Evolutionary conservation across 2,888 invertebrate species (phyloP).

Genomic region (Thecocarcelia acutangulata): DNA sequence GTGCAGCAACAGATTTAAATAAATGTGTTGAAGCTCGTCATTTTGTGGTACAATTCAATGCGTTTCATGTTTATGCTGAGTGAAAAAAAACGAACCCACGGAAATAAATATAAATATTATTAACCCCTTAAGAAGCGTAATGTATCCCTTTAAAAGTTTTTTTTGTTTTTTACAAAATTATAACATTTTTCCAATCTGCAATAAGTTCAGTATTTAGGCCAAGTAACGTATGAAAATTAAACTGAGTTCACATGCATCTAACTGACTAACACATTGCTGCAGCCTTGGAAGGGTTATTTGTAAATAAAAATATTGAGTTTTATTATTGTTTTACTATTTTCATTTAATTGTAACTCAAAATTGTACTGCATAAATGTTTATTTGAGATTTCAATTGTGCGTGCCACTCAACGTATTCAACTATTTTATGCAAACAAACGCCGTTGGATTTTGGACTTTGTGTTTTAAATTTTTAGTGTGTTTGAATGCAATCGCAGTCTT

Average conservation of each 20-base stretch:
- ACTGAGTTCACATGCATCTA: too few species aligned
- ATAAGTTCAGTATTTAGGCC: too few species aligned
- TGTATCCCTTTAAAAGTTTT: too few species aligned
- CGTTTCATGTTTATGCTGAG: conserved; percentile 2
- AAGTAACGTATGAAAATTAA: too few species aligned
- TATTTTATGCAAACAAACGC: not conserved
- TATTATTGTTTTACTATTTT: conserved; percentile 9
- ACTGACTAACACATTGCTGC: too few species aligned
- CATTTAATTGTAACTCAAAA: conserved; percentile 18
- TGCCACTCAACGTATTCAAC: conserved; percentile 22
- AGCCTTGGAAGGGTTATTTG: not conserved
- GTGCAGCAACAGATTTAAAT: conserved; percentile 15
- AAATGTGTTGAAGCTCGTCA: conserved; percentile 3
- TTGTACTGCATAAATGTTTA: conserved; percentile 18
- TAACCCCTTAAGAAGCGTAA: not conserved
- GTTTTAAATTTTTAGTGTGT: too few species aligned
- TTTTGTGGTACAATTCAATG: conserved; percentile 41
- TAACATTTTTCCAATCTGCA: too few species aligned
- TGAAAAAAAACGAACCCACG: not conserved
- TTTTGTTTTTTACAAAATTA: too few species aligned
- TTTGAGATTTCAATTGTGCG: conserved; percentile 23
- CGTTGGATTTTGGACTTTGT: too few species aligned
- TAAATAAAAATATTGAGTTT: conserved; percentile 38
- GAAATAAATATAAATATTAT: conserved; percentile 28
- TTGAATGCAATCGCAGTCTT: too few species aligned